Percentiles rank a stretch among this genome's conserved stretches.
phyloP scores from a whole-genome alignment of 2,888 invertebrate species.

The Meiosimyza decipiens region DNA sequence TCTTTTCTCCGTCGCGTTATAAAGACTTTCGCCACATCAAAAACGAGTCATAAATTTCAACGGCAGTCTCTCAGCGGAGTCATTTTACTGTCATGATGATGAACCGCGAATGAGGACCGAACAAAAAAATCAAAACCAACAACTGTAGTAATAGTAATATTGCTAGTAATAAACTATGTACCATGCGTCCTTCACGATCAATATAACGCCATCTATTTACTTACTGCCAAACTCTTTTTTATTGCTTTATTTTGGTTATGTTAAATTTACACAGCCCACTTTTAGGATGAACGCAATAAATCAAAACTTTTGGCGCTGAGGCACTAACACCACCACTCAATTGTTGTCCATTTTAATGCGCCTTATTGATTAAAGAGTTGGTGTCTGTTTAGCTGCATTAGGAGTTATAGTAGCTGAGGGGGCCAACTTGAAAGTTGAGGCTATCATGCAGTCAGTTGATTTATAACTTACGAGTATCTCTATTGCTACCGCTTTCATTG shows the following conservation, averaged over 20 bases:
- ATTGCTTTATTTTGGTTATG: not conserved
- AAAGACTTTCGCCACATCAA: conserved; percentile 13
- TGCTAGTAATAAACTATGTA: not conserved
- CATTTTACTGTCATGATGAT: not conserved
- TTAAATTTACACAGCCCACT: not conserved
- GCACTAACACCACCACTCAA: not conserved
- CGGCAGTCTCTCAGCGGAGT: conserved; percentile 10
- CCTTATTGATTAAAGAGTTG: not conserved
- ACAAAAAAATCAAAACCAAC: not conserved
- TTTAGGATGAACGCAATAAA: not conserved
- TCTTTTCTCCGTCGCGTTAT: not conserved
- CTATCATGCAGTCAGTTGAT: conserved; percentile 11
- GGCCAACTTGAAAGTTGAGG: too few relatives aligned
- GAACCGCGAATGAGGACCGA: conserved; percentile 6
- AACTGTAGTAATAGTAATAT: conserved; percentile 3
- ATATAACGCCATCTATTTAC: conserved; percentile 16
- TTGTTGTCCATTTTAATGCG: not conserved
- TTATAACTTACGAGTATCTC: conserved; percentile 7
- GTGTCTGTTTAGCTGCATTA: too few relatives aligned
- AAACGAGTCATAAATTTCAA: conserved; percentile 23
- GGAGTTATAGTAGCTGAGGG: too few relatives aligned
- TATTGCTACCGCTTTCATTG: too few relatives aligned
- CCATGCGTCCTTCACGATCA: not conserved
- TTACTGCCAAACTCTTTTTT: conserved; percentile 1
- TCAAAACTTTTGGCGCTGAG: too few relatives aligned